A percentile compares a stretch with the other conserved stretches of the same genome.
phyloP scores from a whole-genome alignment of 2,797 vertebrate genomes.

The Pangasius sanitwongsei region DNA sequence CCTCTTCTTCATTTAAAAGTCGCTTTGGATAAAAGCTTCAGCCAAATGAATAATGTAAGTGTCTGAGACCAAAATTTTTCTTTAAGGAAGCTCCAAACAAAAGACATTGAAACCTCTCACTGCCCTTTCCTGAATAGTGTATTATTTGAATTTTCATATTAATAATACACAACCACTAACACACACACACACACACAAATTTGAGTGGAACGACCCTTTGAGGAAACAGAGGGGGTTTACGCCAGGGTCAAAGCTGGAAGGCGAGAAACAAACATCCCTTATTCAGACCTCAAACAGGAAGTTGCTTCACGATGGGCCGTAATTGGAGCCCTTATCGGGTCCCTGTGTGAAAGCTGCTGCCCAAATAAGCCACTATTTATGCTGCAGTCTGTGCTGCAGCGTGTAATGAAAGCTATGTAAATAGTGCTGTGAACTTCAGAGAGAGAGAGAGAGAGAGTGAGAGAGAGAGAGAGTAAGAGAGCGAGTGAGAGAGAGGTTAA shows the following conservation, averaged over 20 bases:
- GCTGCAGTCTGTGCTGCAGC: conserved; percentile 46
- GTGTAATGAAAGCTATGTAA: conserved; percentile 53
- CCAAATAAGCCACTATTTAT: conserved; percentile 57
- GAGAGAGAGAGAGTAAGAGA: conserved; percentile 41
- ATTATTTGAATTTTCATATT: conserved; percentile 19
- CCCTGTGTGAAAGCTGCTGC: conserved; percentile 48
- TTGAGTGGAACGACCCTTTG: conserved; percentile 38
- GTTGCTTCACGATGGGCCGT: conserved; percentile 50
- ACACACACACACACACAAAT: conserved; percentile 11
- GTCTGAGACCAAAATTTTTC: background rate
- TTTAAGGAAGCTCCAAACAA: conserved; percentile 17
- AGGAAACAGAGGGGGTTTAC: conserved; percentile 45
- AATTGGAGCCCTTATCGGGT: conserved; percentile 56
- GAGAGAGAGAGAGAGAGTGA: conserved; percentile 41
- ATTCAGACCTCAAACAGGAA: conserved; percentile 58
- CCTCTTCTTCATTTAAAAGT: conserved; percentile 22
- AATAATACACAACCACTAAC: conserved; percentile 3
- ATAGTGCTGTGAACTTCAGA: conserved; percentile 49
- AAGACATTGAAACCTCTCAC: background rate
- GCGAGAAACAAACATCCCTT: conserved; percentile 56
- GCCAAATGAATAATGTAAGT: conserved; percentile 21
- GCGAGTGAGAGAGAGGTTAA: conserved; percentile 50
- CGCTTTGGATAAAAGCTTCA: conserved; percentile 15
- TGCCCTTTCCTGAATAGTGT: conserved; percentile 10
- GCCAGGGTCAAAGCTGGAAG: conserved; percentile 36